Base-by-base conservation (phyloP, 2,797 vertebrate genomes). In the Emys orbicularis region DNA sequence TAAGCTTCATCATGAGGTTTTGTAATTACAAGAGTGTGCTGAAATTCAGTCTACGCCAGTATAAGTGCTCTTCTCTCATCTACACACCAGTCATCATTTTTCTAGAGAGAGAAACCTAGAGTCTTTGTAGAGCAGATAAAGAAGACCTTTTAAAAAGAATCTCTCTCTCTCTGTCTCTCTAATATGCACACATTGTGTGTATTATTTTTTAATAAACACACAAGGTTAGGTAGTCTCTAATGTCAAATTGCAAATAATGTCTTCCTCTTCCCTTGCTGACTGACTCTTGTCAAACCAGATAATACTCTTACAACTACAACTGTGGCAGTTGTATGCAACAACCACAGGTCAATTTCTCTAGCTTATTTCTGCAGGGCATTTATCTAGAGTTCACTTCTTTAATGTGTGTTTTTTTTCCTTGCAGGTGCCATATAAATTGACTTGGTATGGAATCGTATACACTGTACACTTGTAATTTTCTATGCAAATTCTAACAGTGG, bases 301-400 rank as follows among this genome's bases (percentile, higher is more conserved):
- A 96, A 80, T 86, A 92, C 65, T 41, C 65, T 91, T 53, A 61
- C 88, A 91, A 77, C 0, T 1, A 41, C 87, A 95, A 86, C 5
- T 19, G 82, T 95, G 77, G 92, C 88, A 93, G 83, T 23, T 91
- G 77, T 95, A 82, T 96, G 86, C 68, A 79, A 86, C 81, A 91
- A 79, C 92, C 83, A 84, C 85, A 88, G 83, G 87, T 92, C 88
- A 87, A 52, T 74, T 93, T 87, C 56, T 92, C 21, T 41, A 68
- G 81, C 82, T 96, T 94, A 77, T 95, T 94, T 92, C 79, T 96
- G 81, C 31, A 53, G 79, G 92, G n/a, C 87, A 95, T 97, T 97
- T 97, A 81, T 86, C 47, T 95, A 88, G 50, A 96, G 83, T 92
- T 94, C 91, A 94, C 93, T 97, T 88, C 8, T 87, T 83, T 49